These are phyloP conservation scores for Microtus ochrogaster DNA, from an alignment of 2,113 vertebrate genomes.

Conservation along the genomic window DNA sequence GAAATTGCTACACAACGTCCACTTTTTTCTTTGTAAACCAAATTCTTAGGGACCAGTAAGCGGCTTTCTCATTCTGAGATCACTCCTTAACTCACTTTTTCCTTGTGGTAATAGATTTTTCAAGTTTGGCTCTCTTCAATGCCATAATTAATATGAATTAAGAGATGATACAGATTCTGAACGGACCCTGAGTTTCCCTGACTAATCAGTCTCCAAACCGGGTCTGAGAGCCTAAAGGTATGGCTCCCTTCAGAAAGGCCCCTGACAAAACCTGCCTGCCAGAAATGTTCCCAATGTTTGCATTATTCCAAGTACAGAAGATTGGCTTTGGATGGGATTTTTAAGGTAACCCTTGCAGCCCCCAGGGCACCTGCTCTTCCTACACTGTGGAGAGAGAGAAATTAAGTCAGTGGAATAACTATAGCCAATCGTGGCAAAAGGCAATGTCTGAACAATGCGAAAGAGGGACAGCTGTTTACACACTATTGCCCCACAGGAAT, in stretches of 20 bases:
- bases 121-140: background rate
- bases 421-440: background rate
- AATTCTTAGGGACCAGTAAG: background rate
- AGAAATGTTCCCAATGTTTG: background rate
- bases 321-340: background rate
- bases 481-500: background rate
- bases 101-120: background rate
- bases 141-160: background rate
- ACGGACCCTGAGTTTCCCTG: background rate
- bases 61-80: background rate
- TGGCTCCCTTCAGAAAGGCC: background rate
- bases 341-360: background rate
- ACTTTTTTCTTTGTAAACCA: conserved; percentile 14
- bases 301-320: background rate
- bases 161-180: conserved; percentile 28
- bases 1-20: conserved; percentile 27
- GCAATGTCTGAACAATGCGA: background rate
- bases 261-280: background rate
- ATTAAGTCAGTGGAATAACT: background rate
- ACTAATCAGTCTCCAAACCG: background rate
- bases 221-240: background rate
- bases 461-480: no score
- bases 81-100: conserved; percentile 52
- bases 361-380: background rate
- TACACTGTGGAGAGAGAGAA: background rate